Base-by-base conservation (phyloP, 2,113 vertebrate species). In the Pelvicachromis taeniatus region DNA sequence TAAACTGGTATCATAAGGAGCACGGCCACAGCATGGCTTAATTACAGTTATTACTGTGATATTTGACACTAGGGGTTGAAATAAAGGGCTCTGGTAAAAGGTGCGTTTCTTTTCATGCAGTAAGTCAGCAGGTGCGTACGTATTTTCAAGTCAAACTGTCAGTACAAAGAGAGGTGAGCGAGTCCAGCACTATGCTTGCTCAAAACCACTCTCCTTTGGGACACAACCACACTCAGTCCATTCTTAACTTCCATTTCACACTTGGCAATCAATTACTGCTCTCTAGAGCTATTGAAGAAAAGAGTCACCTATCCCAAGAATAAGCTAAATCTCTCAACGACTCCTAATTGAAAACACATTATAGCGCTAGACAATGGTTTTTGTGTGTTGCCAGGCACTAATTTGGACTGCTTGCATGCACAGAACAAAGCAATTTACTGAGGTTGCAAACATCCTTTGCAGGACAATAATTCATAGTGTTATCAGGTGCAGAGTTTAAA, bases 311-410 rank as follows among this genome's bases (percentile, higher is more conserved):
- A 92, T 92, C 85, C 77, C 54, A 63, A 87, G 88, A 92, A 91
- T 83, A 86, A 87, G 91, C 87, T 87, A 83, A 92, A 93, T 95
- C 91, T 95, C 89, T 63, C 83, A 88, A 85, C 83, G 56, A 84
- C 90, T 84, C 86, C 91, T 95, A 95, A 95, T 94, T 95, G 94
- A 94, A 96, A 96, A 95, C 78, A 91, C 93, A 93, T 96, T 94
- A 95, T 89, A 79, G 81, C 16, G 33, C 82, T 81, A 93, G 93
- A 95, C 95, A 95, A 94, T 94, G 90, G 91, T 93, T 90, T 95
- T 94, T 95, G 88, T 95, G 93, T 94, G 91, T 82, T 89, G 91
- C 86, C 83, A 87, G 93, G 80, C 87, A 89, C 92, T 94, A 94
- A 96, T 95, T 93, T 94, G 90, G 91, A 89, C 91, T 91, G 85